A percentile compares a stretch with the other conserved stretches of the same genome.
Conservation (phyloP, 2,888 invertebrate species). For the Acanthosepion lycidas region DNA sequence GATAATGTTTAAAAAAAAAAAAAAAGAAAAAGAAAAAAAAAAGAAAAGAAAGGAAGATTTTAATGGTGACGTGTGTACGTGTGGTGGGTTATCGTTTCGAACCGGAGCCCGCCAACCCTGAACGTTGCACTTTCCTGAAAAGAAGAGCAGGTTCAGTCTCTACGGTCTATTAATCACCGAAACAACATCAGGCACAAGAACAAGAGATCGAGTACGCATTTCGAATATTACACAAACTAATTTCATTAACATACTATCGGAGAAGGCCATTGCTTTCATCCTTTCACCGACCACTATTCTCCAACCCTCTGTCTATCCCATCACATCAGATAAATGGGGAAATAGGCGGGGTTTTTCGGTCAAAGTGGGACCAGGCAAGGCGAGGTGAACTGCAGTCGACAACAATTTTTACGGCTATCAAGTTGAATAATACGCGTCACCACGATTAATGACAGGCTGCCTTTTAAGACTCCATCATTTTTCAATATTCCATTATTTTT, state of each 20-base stretch:
- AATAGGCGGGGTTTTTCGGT: not conserved
- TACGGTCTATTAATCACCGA: not conserved
- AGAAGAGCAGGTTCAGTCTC: not conserved
- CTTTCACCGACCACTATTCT: not conserved
- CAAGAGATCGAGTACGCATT: not conserved
- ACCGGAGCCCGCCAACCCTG: not conserved
- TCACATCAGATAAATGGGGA: not conserved
- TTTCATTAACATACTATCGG: conserved; percentile 6
- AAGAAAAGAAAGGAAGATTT: not conserved
- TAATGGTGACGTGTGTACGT: not conserved
- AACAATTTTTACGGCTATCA: not conserved
- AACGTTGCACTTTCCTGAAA: not conserved
- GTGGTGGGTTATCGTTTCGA: not conserved
- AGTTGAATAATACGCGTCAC: conserved; percentile 17
- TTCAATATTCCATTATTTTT: not conserved
- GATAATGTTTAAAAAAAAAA: not conserved
- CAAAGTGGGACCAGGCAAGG: not conserved
- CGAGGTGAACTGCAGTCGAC: not conserved
- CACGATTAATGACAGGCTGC: not conserved
- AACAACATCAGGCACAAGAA: not conserved
- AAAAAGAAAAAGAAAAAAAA: too few species aligned
- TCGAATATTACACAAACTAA: not conserved
- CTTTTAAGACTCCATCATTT: not conserved
- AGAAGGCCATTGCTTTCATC: not conserved
- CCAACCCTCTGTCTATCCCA: not conserved